Base-by-base conservation (phyloP, 2,888 invertebrate genomes). In the Strigamia maritima region DNA sequence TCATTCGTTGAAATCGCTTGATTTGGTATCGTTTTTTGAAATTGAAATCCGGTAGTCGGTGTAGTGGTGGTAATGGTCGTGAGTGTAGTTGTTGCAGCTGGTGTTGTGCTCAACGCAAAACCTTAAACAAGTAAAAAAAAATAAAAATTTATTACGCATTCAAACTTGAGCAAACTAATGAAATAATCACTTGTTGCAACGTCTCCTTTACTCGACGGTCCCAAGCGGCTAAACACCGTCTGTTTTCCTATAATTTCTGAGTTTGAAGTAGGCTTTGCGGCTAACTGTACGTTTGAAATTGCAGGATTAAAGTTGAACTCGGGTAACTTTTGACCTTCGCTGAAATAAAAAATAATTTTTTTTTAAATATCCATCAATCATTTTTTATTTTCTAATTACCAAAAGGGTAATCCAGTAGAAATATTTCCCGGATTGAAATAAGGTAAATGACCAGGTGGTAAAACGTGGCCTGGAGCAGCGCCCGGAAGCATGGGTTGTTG, bases 311-410 rank as follows among this genome's bases (percentile, higher is more conserved):
- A 81, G 74, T 80, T 44, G 79, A 86, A 86, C 81, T 87, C 86
- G 19, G 86, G 85, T 12, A 87, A 81, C 80, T 85, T 85, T 74
- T 86, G 84, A 2, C 87, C 87, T 80, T 84, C 85, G 80, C 82
- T 86, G 84, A 81, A 82, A 24, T 79, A 80, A 12, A 16, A 49
- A 65, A 12, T 44, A 65, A 70, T 28, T 78, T 24, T 16, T 8
- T 28, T 2, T 49, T 54, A 74, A 74, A 24, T 16, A 22, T 14
- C 10, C 75, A 65, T 6, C 70, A 70, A 70, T 28, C 70, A n/a
- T 6, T 4, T 19, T 22, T 70, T 16, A 70, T 14, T 26, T 22
- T 2, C 2, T 6, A 22, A 10, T 65, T 19, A 81, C 81, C 80
- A 78, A 60, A 81, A 81, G n/a, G 78, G 77, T 44, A 81, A 77